These are phyloP conservation scores for Caenorhabditis inopinata DNA, from an alignment of 1,140 invertebrate species.

Conservation along the genomic window DNA sequence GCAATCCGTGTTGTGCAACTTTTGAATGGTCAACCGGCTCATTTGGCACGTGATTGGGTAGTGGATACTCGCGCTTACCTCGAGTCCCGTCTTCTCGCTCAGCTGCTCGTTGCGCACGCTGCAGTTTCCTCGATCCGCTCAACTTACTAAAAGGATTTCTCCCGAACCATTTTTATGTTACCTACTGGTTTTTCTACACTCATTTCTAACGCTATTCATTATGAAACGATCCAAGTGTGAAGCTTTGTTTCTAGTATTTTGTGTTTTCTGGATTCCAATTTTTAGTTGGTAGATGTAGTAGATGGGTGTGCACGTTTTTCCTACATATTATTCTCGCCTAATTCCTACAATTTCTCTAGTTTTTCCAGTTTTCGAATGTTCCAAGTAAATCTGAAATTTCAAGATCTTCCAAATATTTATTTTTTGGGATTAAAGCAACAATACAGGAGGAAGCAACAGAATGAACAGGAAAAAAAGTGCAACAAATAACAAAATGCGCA, in stretches of 20 bases:
- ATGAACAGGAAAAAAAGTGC: too few species aligned
- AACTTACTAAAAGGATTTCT: constrained; percentile 48
- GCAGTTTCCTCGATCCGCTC: constrained; percentile 66
- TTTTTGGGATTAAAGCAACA: too few species aligned
- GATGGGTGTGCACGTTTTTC: neutral
- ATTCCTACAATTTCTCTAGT: neutral
- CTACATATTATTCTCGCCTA: neutral
- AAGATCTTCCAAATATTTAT: too few species aligned
- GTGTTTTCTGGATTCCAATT: constrained; percentile 13
- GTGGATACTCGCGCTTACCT: constrained; percentile 79
- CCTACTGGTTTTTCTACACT: constrained; percentile 29
- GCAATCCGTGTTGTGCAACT: constrained; percentile 86
- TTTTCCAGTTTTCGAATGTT: neutral
- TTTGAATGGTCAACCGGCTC: constrained; percentile 78
- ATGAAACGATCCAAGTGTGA: neutral
- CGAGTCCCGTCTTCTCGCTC: constrained; percentile 78
- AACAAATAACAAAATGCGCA: too few species aligned
- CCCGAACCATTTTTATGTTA: neutral
- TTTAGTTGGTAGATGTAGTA: constrained; percentile 14
- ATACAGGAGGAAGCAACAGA: too few species aligned
- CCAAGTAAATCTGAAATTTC: neutral
- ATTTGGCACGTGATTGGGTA: constrained; percentile 83
- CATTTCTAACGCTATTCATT: neutral
- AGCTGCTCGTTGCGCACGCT: constrained; percentile 81
- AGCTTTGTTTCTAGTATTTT: constrained; percentile 12